Evolutionary conservation across 2,113 vertebrate species (phyloP).

Genomic region (Myiagra hebetior): DNA sequence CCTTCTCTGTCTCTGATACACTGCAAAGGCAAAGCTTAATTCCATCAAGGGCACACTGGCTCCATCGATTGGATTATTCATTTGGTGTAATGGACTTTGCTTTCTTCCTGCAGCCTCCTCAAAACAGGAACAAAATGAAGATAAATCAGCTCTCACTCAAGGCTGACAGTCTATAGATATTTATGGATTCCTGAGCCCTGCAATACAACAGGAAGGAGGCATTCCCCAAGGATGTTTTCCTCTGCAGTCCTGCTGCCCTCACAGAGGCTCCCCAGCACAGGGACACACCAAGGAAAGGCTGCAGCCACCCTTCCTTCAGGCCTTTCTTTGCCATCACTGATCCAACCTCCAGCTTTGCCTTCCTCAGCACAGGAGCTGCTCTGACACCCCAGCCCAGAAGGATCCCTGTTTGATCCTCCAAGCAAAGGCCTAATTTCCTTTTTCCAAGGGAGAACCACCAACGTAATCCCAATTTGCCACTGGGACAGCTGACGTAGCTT

Average conservation of each 20-base stretch:
- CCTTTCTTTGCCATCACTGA: not conserved
- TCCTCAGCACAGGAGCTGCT: not conserved
- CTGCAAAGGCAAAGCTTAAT: slow-evolving; percentile 44
- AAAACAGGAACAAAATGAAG: slow-evolving; percentile 42
- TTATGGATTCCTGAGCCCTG: slow-evolving; percentile 17
- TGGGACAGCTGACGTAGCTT: not conserved
- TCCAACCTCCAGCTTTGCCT: not conserved
- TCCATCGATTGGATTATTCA: slow-evolving; percentile 62
- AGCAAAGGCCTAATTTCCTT: not conserved
- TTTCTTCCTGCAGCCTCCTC: slow-evolving; percentile 50
- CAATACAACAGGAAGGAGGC: not conserved
- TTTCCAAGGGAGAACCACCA: not conserved
- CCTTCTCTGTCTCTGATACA: not conserved
- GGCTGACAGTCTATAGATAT: not conserved
- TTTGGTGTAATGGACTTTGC: slow-evolving; percentile 47
- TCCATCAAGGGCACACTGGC: slow-evolving; percentile 57
- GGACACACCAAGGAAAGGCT: not conserved
- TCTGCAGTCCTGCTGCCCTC: not conserved
- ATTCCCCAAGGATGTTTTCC: not conserved
- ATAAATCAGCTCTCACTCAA: slow-evolving; percentile 40
- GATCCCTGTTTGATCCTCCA: not conserved
- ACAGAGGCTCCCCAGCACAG: not conserved
- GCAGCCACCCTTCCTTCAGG: not conserved
- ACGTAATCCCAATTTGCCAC: not conserved
- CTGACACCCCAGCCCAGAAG: accelerated